Conservation (phyloP, 2,113 vertebrate genomes). For the Oriolus oriolus region DNA sequence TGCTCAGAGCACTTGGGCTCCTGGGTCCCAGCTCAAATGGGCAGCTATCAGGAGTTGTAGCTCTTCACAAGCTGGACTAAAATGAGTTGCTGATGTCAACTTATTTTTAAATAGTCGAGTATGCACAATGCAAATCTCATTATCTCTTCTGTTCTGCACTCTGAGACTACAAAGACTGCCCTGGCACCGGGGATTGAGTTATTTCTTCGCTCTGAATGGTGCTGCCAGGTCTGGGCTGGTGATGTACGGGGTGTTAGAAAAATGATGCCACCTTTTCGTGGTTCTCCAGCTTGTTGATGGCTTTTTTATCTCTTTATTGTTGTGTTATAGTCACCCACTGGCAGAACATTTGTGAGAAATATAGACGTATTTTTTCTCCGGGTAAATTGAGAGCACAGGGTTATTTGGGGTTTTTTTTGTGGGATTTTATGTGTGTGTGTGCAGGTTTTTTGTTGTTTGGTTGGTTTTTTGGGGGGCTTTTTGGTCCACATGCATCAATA, state of each 20-base stretch:
- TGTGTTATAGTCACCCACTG: background rate
- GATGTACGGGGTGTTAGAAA: background rate
- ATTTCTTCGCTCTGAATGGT: background rate
- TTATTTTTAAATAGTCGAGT: background rate
- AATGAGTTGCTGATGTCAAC: background rate
- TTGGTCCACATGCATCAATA: rapidly evolving
- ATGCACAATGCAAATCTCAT: background rate
- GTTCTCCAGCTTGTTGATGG: background rate
- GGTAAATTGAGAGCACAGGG: background rate
- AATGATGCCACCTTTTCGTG: background rate
- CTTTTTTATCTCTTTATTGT: background rate
- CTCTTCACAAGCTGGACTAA: background rate
- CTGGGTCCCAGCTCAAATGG: background rate
- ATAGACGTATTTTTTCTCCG: background rate
- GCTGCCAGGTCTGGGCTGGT: background rate
- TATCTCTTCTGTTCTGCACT: background rate
- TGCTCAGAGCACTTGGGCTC: background rate
- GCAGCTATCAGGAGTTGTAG: background rate
- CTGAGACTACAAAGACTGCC: background rate
- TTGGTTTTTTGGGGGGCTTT: background rate
- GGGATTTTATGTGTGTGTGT: background rate
- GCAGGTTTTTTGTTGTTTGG: background rate
- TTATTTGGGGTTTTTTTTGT: background rate
- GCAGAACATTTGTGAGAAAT: background rate
- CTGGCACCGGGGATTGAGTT: background rate